Conservation (phyloP, 2,888 invertebrate genomes). For the Scotopteryx bipunctaria region DNA sequence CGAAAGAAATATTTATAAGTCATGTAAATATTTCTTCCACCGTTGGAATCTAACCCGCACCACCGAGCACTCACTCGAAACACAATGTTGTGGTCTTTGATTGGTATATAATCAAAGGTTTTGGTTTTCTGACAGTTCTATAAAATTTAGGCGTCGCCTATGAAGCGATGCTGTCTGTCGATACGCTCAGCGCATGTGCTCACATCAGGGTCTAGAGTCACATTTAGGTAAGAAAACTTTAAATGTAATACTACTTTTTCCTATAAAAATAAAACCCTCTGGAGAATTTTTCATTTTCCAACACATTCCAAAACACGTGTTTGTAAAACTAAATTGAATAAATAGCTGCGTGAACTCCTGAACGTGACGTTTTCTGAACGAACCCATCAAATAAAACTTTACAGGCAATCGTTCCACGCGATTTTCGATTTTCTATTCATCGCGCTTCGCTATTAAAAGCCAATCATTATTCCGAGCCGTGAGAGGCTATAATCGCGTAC, state of each 20-base stretch:
- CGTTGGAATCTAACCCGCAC: too few species aligned
- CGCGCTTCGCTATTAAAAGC: slow-evolving; percentile 21
- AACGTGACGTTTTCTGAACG: slow-evolving; percentile 13
- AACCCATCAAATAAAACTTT: slow-evolving; percentile 27
- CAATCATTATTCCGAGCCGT: slow-evolving; percentile 30
- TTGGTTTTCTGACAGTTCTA: too few species aligned
- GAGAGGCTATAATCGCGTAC: slow-evolving; percentile 26
- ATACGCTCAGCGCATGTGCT: too few species aligned
- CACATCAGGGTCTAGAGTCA: too few species aligned
- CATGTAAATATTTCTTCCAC: too few species aligned
- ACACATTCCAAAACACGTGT: background rate
- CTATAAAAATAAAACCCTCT: background rate
- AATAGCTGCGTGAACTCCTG: background rate
- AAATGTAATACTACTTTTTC: background rate
- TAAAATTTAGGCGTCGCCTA: too few species aligned
- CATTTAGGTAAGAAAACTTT: too few species aligned
- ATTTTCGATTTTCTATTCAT: slow-evolving; percentile 32
- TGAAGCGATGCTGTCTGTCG: too few species aligned
- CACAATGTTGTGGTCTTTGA: too few species aligned
- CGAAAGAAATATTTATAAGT: too few species aligned
- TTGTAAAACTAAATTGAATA: slow-evolving; percentile 8
- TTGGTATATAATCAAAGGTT: too few species aligned
- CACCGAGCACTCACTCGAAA: too few species aligned
- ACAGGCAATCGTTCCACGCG: slow-evolving; percentile 23
- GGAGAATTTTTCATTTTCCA: background rate